Conservation (phyloP, 2,888 invertebrate species). For the Tinea pellionella region DNA sequence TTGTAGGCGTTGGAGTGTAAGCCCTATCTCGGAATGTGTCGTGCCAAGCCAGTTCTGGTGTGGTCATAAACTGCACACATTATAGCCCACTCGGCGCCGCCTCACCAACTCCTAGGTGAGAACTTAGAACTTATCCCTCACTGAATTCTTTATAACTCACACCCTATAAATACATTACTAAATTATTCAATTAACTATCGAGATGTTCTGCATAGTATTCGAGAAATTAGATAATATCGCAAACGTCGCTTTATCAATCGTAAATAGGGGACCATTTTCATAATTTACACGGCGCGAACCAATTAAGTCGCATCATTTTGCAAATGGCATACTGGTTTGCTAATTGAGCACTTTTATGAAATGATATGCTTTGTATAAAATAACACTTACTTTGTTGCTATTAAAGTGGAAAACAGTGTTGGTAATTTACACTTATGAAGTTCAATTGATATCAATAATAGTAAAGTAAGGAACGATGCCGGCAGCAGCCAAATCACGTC, state of each 20-base stretch:
- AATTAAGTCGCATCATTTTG: constrained; percentile 31
- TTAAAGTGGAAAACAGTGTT: background rate
- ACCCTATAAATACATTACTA: constrained; percentile 9
- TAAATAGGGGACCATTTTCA: constrained; percentile 39
- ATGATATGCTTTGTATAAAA: constrained; percentile 31
- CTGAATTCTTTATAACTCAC: constrained; percentile 4
- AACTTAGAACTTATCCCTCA: constrained; percentile 11
- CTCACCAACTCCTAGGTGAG: constrained; percentile 12
- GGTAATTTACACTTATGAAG: background rate
- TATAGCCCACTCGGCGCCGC: constrained; percentile 21
- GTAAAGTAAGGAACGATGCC: no score
- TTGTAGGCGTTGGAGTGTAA: background rate
- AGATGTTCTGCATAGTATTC: background rate
- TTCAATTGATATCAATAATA: background rate
- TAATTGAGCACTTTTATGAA: constrained; percentile 40
- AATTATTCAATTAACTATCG: constrained; percentile 8
- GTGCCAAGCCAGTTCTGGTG: constrained; percentile 23
- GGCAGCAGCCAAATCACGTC: no score
- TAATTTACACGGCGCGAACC: constrained; percentile 28
- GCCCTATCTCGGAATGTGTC: constrained; percentile 24
- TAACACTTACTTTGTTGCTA: constrained; percentile 16
- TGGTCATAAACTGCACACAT: constrained; percentile 45
- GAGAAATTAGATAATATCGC: background rate
- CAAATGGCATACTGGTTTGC: constrained; percentile 26
- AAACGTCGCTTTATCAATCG: constrained; percentile 16